These are phyloP conservation scores for Halichondria panicea DNA, from an alignment of 37 sponge, comb jelly and placozoan species.

Conservation along the genomic window DNA sequence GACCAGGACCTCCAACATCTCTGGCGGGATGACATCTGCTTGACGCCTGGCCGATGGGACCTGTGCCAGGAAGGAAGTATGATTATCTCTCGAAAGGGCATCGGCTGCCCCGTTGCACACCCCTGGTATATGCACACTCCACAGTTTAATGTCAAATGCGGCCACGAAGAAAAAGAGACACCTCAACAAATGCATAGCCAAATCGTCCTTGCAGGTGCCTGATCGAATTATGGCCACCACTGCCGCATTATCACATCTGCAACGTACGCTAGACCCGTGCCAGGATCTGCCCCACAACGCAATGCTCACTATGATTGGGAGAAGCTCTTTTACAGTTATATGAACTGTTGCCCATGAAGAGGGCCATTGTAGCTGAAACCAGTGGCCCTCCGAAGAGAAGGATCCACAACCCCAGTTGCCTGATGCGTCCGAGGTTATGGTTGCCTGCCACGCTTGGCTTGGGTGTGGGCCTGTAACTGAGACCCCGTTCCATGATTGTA, in stretches of 20 bases:
- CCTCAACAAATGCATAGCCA: slow-evolving; percentile 29
- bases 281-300: slow-evolving; percentile 22
- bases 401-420: slow-evolving; percentile 65
- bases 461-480: not conserved
- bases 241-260: slow-evolving; percentile 34
- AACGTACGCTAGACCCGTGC: not conserved
- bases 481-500: slow-evolving; percentile 47
- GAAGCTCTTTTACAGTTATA: slow-evolving; percentile 54
- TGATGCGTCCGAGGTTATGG: slow-evolving; percentile 46
- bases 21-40: not conserved
- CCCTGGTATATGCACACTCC: slow-evolving; percentile 19
- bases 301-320: slow-evolving; percentile 36
- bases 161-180: slow-evolving; percentile 45
- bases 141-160: slow-evolving; percentile 1
- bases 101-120: slow-evolving; percentile 32
- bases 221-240: slow-evolving; percentile 21
- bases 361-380: slow-evolving; percentile 52
- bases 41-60: not conserved
- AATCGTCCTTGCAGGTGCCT: not conserved
- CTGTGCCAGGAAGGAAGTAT: slow-evolving; percentile 1
- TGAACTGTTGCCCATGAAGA: not conserved
- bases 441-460: not conserved
- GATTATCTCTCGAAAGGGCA: slow-evolving; percentile 40
- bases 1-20: slow-evolving; percentile 22
- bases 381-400: not conserved